Percentiles rank a stretch among this genome's conserved stretches.
These are phyloP conservation scores for Baccha elongata DNA, from an alignment of 2,888 invertebrate species.

Conservation along the genomic window DNA sequence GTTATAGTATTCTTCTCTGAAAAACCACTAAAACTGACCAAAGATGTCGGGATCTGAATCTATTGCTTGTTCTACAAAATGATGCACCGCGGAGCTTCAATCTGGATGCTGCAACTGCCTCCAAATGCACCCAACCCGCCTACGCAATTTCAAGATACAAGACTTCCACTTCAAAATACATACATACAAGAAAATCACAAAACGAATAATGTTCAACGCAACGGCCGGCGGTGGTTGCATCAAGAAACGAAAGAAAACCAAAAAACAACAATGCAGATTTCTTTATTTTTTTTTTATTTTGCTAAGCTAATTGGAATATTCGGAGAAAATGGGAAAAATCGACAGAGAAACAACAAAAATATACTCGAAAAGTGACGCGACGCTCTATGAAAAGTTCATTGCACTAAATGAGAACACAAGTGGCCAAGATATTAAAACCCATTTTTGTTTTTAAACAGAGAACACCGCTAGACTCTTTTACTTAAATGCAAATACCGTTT, in stretches of 20 bases:
- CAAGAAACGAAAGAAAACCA: background rate
- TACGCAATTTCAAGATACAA: constrained; percentile 51
- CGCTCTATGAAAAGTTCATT: constrained; percentile 49
- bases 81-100: constrained; percentile 47
- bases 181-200: background rate
- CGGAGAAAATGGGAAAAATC: constrained; percentile 30
- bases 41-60: constrained; percentile 51
- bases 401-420: constrained; percentile 37
- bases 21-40: constrained; percentile 36
- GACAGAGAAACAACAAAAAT: background rate
- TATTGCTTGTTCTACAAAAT: constrained; percentile 31
- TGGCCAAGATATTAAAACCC: background rate
- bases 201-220: background rate
- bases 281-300: constrained; percentile 13
- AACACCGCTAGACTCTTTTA: background rate
- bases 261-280: constrained; percentile 50
- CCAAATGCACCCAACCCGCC: constrained; percentile 53
- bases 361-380: background rate
- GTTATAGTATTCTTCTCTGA: constrained; percentile 19
- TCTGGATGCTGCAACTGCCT: constrained; percentile 41
- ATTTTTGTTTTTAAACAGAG: constrained; percentile 67
- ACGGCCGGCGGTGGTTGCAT: background rate
- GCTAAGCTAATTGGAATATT: constrained; percentile 33
- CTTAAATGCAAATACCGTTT: constrained; percentile 1
- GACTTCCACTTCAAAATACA: constrained; percentile 14